Base-by-base conservation (phyloP, 2,113 vertebrate genomes). In the Tinamus guttatus region DNA sequence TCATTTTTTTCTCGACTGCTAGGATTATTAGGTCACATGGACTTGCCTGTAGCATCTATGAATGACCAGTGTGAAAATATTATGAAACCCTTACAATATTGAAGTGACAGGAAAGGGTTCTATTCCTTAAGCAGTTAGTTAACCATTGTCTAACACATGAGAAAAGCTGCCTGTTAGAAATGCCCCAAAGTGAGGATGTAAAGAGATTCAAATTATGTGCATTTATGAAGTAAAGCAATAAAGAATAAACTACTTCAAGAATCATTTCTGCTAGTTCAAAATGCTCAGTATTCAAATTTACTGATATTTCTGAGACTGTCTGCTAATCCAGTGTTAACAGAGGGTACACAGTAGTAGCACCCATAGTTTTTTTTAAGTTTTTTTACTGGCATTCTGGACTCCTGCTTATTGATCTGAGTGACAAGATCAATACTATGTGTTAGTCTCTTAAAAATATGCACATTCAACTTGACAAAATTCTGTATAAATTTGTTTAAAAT, bases 141-240 rank as follows among this genome's bases (percentile, higher is more conserved):
- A 70, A 49, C 10, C 47, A 13, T 82, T 59, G 24, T 25, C 7
- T 38, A 89, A 45, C 5, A 18, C 3, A 32, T 45, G 12, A 30
- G 7, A 80, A 51, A 73, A 79, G 62, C 20, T 75, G 32, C 19
- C 38, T 36, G 17, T 25, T 74, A 68, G 40, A 74, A 79, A 69
- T 22, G 47, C 7, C 40, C 8, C 27, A 70, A 27, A 56, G 18
- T 18, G 80, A 41, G 9, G 56, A 2, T 0, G 0, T 28, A 11
- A 87, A 81, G 11, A 89, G 7, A 7, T 24, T 47, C 24, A 85
- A 19, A 5, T 75, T 90, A 20, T 56, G 13, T 17, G 27, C 30
- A 16, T 54, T 54, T 52, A 7, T 7, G 21, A 70, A 19, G 8
- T 73, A 80, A 68, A 36, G 68, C 1, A 4, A 32, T 30, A 70